Conservation (phyloP, 2,888 invertebrate genomes). For the Tenthredo mesomela region DNA sequence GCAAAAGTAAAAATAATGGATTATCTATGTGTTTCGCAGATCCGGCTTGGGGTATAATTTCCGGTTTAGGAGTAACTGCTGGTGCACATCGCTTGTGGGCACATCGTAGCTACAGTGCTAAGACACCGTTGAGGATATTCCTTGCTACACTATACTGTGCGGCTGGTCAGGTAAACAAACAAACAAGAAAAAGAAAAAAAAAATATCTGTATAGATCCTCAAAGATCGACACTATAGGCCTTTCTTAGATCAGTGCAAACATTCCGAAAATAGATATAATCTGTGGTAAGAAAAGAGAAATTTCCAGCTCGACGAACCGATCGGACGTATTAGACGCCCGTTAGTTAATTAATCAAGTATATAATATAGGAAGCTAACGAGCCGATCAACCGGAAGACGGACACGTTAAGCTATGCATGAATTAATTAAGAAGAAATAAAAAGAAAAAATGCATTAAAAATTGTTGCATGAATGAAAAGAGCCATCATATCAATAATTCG, state of each 20-base stretch:
- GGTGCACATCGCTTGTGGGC: conserved; percentile 98
- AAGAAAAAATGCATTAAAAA: too few relatives aligned
- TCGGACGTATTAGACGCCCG: background rate
- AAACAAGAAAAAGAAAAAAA: conserved; percentile 59
- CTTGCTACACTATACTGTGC: conserved; percentile 92
- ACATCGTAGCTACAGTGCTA: conserved; percentile 92
- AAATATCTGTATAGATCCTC: too few relatives aligned
- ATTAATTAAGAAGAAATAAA: too few relatives aligned
- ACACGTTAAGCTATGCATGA: background rate
- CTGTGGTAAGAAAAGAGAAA: background rate
- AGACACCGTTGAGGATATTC: conserved; percentile 85
- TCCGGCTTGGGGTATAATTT: conserved; percentile 61
- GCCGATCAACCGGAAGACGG: background rate
- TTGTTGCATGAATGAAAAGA: too few relatives aligned
- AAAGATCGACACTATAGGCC: too few relatives aligned
- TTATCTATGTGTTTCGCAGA: conserved; percentile 76
- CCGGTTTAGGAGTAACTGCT: conserved; percentile 89
- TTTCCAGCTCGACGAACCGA: conserved; percentile 10
- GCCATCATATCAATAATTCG: too few relatives aligned
- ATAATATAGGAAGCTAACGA: background rate
- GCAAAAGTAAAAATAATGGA: too few relatives aligned
- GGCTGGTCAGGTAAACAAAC: conserved; percentile 93
- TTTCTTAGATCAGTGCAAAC: too few relatives aligned
- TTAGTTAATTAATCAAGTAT: background rate
- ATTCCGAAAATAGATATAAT: conserved; percentile 7